phyloP scores from a whole-genome alignment of 2,113 vertebrate species.

The Tragelaphus imberbis region DNA sequence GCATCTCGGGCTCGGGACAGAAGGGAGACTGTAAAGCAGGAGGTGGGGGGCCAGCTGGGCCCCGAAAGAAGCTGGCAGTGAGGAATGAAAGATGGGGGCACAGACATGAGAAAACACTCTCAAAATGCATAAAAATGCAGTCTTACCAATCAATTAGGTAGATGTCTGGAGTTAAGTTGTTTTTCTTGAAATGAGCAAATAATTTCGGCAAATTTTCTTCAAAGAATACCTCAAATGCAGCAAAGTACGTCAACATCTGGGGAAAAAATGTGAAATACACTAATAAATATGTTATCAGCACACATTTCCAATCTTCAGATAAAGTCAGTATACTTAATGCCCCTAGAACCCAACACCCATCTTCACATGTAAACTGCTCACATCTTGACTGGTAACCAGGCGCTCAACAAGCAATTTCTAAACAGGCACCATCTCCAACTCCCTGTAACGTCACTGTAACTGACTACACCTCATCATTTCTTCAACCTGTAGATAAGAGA shows the following conservation, averaged over 20 bases:
- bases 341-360: fast-evolving
- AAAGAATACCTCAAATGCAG: slow-evolving; percentile 98
- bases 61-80: background rate
- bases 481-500: background rate
- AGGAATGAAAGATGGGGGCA: fast-evolving
- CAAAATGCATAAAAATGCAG: background rate
- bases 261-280: slow-evolving; percentile 35
- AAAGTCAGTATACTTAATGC: background rate
- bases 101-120: background rate
- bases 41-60: too few species aligned
- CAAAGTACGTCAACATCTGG: slow-evolving; percentile 97
- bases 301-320: background rate
- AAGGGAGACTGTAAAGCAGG: background rate
- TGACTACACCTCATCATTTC: fast-evolving
- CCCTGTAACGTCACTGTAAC: fast-evolving
- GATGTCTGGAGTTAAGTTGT: slow-evolving; percentile 95
- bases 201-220: slow-evolving; percentile 98
- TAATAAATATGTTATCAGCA: background rate
- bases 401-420: fast-evolving
- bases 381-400: fast-evolving
- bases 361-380: background rate
- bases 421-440: fast-evolving
- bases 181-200: slow-evolving; percentile 97
- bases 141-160: slow-evolving; percentile 98
- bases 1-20: fast-evolving